These are phyloP conservation scores for Protomyctophum bolini DNA, from an alignment of 2,113 vertebrate species.

Conservation along the genomic window DNA sequence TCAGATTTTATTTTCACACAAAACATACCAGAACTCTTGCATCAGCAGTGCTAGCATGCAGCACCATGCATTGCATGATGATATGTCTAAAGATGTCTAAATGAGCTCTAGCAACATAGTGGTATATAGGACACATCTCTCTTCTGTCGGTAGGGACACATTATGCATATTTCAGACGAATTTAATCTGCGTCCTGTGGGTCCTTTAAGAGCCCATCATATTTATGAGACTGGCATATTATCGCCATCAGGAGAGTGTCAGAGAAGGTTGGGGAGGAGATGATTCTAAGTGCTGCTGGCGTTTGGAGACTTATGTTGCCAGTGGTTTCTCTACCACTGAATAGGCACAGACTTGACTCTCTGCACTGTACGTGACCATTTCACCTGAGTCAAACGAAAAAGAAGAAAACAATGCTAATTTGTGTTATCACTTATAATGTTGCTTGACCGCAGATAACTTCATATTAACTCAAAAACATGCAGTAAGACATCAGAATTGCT, in stretches of 20 bases:
- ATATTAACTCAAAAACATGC: too few species aligned
- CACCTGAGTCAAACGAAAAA: not conserved
- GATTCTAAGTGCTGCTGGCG: conserved; percentile 60
- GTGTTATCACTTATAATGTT: too few species aligned
- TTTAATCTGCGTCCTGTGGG: conserved; percentile 68
- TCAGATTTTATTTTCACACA: too few species aligned
- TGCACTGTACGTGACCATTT: not conserved
- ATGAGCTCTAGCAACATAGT: not conserved
- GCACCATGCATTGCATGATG: not conserved
- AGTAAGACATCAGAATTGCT: too few species aligned
- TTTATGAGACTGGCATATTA: conserved; percentile 69
- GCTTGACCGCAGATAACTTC: too few species aligned
- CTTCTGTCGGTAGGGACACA: conserved; percentile 25
- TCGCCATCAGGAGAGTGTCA: conserved; percentile 66
- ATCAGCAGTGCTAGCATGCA: not conserved
- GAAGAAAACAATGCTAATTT: not conserved
- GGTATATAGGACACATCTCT: conserved; percentile 40
- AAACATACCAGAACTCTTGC: not conserved
- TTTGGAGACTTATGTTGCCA: conserved; percentile 38
- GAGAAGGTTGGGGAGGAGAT: conserved; percentile 43
- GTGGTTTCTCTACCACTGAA: not conserved
- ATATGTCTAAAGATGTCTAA: not conserved
- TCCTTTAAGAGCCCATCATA: conserved; percentile 69
- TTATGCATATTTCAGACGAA: conserved; percentile 72
- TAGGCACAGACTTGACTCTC: not conserved